Conservation (phyloP, 2,888 invertebrate genomes). For the Laothoe populi region DNA sequence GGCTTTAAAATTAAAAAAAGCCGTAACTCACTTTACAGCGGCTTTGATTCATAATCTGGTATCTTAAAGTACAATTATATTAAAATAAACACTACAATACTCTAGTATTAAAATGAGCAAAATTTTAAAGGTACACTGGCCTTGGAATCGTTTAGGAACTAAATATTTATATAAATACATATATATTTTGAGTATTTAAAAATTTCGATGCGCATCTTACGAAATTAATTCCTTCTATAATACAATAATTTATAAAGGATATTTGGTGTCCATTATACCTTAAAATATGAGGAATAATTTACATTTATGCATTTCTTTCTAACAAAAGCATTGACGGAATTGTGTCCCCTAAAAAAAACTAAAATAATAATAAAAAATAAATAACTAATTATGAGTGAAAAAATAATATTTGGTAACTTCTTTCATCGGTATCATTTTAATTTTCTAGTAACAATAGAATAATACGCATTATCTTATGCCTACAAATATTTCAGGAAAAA, state of each 20-base stretch:
- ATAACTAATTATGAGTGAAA: too few relatives aligned
- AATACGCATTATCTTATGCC: too few relatives aligned
- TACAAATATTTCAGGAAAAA: too few relatives aligned
- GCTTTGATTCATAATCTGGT: constrained; percentile 20
- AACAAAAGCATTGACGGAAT: constrained; percentile 1
- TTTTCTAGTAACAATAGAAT: too few relatives aligned
- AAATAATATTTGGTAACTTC: too few relatives aligned
- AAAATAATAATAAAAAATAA: not conserved
- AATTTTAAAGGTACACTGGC: constrained; percentile 24
- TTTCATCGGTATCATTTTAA: too few relatives aligned
- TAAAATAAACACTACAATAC: constrained; percentile 18
- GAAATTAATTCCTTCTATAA: constrained; percentile 22
- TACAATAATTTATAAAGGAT: constrained; percentile 8
- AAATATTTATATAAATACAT: constrained; percentile 16
- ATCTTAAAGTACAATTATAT: constrained; percentile 10
- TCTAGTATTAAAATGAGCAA: constrained; percentile 20
- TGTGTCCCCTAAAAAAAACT: not conserved
- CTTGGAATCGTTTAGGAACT: constrained; percentile 21
- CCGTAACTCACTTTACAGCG: not conserved
- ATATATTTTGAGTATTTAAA: constrained; percentile 15
- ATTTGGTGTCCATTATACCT: constrained; percentile 17
- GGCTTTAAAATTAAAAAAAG: not conserved
- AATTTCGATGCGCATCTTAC: constrained; percentile 18
- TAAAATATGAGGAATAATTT: constrained; percentile 1
- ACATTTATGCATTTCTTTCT: constrained; percentile 3